Percentiles rank a stretch among this genome's conserved stretches.
Evolutionary conservation across 2,797 vertebrate genomes (phyloP).

Genomic region (Allobates femoralis): DNA sequence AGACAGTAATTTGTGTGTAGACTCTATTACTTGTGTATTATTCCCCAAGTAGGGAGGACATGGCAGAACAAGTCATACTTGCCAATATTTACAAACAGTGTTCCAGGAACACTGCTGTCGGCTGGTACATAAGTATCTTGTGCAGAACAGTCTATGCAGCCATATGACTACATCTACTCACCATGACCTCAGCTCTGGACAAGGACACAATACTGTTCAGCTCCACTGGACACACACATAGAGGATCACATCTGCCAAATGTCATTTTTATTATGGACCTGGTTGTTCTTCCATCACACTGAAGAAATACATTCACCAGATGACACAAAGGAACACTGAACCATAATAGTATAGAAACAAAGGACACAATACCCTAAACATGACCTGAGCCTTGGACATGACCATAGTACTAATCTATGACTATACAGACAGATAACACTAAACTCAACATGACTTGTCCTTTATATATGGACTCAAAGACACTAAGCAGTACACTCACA

Average conservation of each 20-base stretch:
- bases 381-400: background rate
- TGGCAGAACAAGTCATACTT: constrained; percentile 27
- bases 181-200: background rate
- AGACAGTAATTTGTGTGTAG: background rate
- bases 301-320: background rate
- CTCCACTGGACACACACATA: background rate
- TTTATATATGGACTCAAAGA: background rate
- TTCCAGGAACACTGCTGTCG: constrained; percentile 29
- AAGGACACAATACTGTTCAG: background rate
- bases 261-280: background rate
- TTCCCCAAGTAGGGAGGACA: constrained; percentile 22
- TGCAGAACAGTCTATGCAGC: constrained; percentile 35
- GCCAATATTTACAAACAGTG: constrained; percentile 16
- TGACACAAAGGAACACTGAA: background rate
- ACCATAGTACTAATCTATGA: background rate
- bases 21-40: constrained; percentile 13
- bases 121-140: constrained; percentile 28
- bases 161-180: background rate
- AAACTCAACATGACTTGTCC: background rate
- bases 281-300: background rate
- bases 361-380: background rate
- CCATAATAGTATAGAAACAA: background rate
- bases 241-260: background rate
- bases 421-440: background rate
- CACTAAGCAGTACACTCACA: background rate